Evolutionary conservation across 2,888 invertebrate genomes (phyloP).

Genomic region (Apamea epomidion): DNA sequence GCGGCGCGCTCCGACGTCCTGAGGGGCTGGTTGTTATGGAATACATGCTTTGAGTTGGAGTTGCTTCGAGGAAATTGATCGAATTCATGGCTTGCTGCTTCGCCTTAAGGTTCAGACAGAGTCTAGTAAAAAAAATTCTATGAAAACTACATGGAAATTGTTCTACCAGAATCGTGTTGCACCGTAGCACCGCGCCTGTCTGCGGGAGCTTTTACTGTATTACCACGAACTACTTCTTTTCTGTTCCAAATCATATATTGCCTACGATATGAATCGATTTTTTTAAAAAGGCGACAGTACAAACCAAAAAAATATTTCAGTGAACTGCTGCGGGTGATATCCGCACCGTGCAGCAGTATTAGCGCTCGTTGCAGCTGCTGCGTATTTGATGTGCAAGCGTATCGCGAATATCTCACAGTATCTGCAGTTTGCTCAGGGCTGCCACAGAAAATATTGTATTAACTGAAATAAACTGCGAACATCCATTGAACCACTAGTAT

Average conservation of each 20-base stretch:
- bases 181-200: too few species aligned
- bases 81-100: neutral
- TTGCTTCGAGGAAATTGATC: neutral
- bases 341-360: slow-evolving; percentile 19
- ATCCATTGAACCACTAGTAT: neutral
- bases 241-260: neutral
- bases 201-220: neutral
- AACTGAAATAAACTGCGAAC: neutral
- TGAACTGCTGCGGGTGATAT: too few species aligned
- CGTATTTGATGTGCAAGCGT: slow-evolving; percentile 29
- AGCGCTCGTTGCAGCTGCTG: slow-evolving; percentile 21
- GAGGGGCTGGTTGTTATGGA: neutral
- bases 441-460: neutral
- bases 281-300: neutral
- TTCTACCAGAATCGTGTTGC: neutral
- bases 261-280: neutral
- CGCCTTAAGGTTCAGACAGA: neutral
- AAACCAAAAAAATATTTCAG: neutral
- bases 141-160: neutral
- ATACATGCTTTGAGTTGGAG: too few species aligned
- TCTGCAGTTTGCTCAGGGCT: slow-evolving; percentile 36
- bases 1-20: neutral
- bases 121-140: neutral
- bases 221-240: neutral
- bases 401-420: slow-evolving; percentile 46